These are phyloP conservation scores for Tupiocoris notatus DNA, from an alignment of 2,888 invertebrate genomes.

Conservation along the genomic window DNA sequence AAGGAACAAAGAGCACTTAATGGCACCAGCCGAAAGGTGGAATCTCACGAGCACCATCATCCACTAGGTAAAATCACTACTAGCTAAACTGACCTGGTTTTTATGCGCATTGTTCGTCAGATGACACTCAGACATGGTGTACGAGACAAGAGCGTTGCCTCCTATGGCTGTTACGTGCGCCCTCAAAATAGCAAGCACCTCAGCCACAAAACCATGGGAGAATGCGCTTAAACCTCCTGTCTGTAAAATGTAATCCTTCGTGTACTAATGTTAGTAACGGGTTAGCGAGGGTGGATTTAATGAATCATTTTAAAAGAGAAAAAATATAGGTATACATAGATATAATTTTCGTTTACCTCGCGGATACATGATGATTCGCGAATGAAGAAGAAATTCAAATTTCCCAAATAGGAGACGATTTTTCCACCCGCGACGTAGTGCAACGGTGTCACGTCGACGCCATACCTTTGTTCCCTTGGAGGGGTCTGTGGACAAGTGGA, in stretches of 20 bases:
- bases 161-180: constrained; percentile 91
- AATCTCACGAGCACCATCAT: too few relatives aligned
- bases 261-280: neutral
- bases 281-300: neutral
- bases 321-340: neutral
- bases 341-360: constrained; percentile 59
- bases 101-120: constrained; percentile 91
- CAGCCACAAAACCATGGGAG: constrained; percentile 89
- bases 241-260: constrained; percentile 51
- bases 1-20: too few relatives aligned
- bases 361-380: constrained; percentile 89
- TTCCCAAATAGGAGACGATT: constrained; percentile 80
- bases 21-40: too few relatives aligned
- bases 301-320: neutral
- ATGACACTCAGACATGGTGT: constrained; percentile 88
- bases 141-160: constrained; percentile 93
- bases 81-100: constrained; percentile 76
- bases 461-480: constrained; percentile 57
- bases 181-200: constrained; percentile 87
- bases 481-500: constrained; percentile 54
- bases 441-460: constrained; percentile 79
- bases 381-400: constrained; percentile 91
- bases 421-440: constrained; percentile 74
- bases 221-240: constrained; percentile 91
- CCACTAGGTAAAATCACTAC: too few relatives aligned